Percentiles rank a stretch among this genome's conserved stretches.
Conservation (phyloP, 1,140 invertebrate species). For the Calephelis virginiensis region DNA sequence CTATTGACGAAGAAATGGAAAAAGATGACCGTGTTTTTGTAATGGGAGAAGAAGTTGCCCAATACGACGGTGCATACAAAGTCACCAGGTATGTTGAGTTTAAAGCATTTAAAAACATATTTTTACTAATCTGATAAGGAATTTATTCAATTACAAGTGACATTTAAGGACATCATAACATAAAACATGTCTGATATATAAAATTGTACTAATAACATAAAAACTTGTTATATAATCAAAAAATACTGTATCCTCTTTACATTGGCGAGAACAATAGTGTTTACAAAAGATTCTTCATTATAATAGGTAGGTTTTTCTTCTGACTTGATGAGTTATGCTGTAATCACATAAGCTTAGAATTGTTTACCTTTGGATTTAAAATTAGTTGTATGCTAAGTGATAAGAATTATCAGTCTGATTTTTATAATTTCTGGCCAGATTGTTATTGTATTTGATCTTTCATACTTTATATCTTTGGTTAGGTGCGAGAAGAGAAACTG, state of each 20-base stretch:
- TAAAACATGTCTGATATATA: not conserved
- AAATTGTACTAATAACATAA: not conserved
- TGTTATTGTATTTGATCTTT: not conserved
- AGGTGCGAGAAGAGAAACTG: no score
- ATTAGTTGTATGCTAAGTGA: not conserved
- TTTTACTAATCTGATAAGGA: not conserved
- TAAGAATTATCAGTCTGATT: not conserved
- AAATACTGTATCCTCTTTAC: not conserved
- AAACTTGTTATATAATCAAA: constrained; percentile 8
- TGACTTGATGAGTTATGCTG: not conserved
- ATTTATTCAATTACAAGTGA: not conserved
- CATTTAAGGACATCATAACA: not conserved
- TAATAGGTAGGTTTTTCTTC: not conserved
- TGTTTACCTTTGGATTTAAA: not conserved
- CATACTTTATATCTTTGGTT: not conserved
- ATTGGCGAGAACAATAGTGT: not conserved
- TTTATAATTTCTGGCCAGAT: not conserved
- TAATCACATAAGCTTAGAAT: not conserved
- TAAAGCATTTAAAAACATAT: not conserved
- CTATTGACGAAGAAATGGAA: constrained; percentile 98
- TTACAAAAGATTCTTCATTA: not conserved
- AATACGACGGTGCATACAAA: constrained; percentile 99
- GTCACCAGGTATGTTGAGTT: constrained; percentile 76
- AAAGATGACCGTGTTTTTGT: constrained; percentile 96
- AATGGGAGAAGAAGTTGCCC: constrained; percentile 98